Base-by-base conservation (phyloP, 2,888 invertebrate species). In the Caenorhabditis uteleia region DNA sequence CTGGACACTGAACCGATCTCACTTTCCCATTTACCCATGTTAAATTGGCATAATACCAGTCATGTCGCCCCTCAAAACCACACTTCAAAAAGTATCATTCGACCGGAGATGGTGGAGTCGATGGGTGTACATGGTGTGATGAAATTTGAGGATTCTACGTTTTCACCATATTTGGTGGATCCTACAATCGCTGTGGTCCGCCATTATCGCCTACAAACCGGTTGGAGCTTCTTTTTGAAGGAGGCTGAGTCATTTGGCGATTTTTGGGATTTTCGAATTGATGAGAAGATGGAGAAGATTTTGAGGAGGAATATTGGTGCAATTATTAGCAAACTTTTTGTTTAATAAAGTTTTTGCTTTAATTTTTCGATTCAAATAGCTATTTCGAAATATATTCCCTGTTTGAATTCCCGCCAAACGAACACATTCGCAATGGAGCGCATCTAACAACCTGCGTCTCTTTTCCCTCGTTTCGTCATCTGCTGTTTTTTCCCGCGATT, bases 121-220 rank as follows among this genome's bases (percentile, higher is more conserved):
- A 68, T 68, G 68, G 71, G 71, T 23, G 71, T 71, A 33, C 70
- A 74, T 42, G 70, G 67, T 16, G 70, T 68, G 3, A 56, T 53
- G 21, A 62, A 61, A 34, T 58, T 69, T 33, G 27, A 18, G 16
- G 51, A 57, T 14, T 8, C 43, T 1, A 46, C 40, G 1, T 45
- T 54, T 10, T 12, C 31, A 3, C 57, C 64, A 5, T 34, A 39
- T n/a, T 31, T 71, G 12, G 59, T 68, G 0, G 47, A 56, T 4
- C 62, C 66, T 3, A 51, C 50, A 21, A 26, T 42, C 1, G 66
- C 53, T 20, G 62, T 71, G 3, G 71, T 71, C 4, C 47, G 72
- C 14, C 72, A 72, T 43, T 72, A 72, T 48, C 68, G 72, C 18
- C 27, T 67, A 18, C 36, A 55, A 25, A 20, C 38, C 14, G 69